Base-by-base conservation (phyloP, 2,113 vertebrate species). In the Tympanuchus pallidicinctus region DNA sequence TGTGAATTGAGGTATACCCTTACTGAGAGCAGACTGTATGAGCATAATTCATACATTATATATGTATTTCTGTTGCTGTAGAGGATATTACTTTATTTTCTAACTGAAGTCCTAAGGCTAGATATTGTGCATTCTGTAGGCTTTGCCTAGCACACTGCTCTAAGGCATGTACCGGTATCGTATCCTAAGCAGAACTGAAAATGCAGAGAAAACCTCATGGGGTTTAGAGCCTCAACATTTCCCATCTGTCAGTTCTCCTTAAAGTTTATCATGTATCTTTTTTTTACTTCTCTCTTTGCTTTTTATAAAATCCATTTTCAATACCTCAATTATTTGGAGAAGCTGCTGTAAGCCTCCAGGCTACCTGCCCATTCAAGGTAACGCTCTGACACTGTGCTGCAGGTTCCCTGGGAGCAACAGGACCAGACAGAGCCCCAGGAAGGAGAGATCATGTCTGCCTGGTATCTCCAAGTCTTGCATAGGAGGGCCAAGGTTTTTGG, bases 221-320 rank as follows among this genome's bases (percentile, higher is more conserved):
- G 86, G n/a, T 77, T 82, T 66, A 52, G 89, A 94, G 82, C 22
- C 56, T 61, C 54, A 73, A 50, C 66, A 57, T 72, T 97, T 89
- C 77, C 89, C 66, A 69, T 89, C 90, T 96, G 92, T 82, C 83
- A 63, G 32, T 47, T 90, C 73, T 90, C 69, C 77, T 87, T 89
- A 56, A 85, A 73, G 43, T 82, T 89, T 80, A 81, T 89, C 60
- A 38, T 4, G 1, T 75, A 36, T n/a, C 27, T 83, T 27, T 83
- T 83, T 27, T 94, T 42, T 63, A 48, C 59, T 69, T 75, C 61
- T 65, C 15, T 91, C 52, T 86, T 74, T 83, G 30, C 22, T 61
- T 76, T 73, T 47, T 1, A 40, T 40, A 8, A 38, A 74, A 86
- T 87, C 20, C 18, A 8, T 72, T 92, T 81, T 82, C 77, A 67